Conservation (phyloP, 2,888 invertebrate species). For the Allophyes oxyacanthae region DNA sequence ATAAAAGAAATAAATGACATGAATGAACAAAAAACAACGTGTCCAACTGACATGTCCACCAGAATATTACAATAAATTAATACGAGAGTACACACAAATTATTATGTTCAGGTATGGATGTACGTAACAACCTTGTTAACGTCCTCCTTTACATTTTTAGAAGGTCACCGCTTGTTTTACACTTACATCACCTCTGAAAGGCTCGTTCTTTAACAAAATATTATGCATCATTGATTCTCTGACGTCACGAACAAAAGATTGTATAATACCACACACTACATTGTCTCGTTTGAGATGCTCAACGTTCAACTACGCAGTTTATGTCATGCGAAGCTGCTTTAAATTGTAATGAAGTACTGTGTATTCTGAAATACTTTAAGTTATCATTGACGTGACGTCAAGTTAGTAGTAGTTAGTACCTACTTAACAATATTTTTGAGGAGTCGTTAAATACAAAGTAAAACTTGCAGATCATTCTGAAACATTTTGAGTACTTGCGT, state of each 20-base stretch:
- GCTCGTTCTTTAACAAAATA: conserved; percentile 41
- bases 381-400: conserved; percentile 40
- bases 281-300: conserved; percentile 34
- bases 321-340: conserved; percentile 17
- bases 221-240: conserved; percentile 54
- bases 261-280: conserved; percentile 33
- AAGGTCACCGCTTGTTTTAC: conserved; percentile 56
- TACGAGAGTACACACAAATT: conserved; percentile 28
- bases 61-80: conserved; percentile 45
- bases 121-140: conserved; percentile 45
- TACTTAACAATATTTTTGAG: conserved; percentile 25
- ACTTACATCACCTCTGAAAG: conserved; percentile 59
- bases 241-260: conserved; percentile 48
- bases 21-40: conserved; percentile 46
- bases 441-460: conserved; percentile 25
- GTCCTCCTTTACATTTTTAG: conserved; percentile 53
- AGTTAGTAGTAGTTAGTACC: too few relatives aligned
- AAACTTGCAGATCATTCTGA: conserved; percentile 14
- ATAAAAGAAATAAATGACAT: conserved; percentile 38
- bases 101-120: conserved; percentile 14
- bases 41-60: conserved; percentile 24
- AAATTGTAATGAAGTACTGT: conserved; percentile 33
- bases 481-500: conserved; percentile 15
- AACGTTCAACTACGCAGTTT: conserved; percentile 26
- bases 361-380: conserved; percentile 22